Evolutionary conservation across 1,140 invertebrate genomes (phyloP).

Genomic region (Streblospio benedicti): DNA sequence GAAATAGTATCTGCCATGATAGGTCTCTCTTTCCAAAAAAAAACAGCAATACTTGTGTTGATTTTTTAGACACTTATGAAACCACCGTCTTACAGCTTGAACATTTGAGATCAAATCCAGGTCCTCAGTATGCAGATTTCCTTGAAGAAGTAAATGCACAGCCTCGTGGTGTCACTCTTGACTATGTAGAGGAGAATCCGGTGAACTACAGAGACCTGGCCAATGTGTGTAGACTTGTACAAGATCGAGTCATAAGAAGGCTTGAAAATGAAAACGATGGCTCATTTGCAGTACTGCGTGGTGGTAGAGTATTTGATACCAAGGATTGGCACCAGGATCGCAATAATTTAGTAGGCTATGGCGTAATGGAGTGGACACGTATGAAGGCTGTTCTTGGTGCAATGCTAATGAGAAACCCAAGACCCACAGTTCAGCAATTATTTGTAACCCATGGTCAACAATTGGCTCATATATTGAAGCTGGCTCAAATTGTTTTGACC

Average conservation of each 20-base stretch:
- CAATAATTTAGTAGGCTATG: background rate
- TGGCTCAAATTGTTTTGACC: background rate
- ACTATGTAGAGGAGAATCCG: background rate
- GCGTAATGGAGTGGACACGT: background rate
- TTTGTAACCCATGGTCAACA: background rate
- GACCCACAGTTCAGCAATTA: background rate
- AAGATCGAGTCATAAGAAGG: background rate
- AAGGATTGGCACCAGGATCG: background rate
- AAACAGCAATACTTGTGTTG: background rate
- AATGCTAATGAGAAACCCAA: background rate
- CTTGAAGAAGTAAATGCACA: background rate
- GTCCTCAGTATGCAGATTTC: background rate
- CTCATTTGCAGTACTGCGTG: background rate
- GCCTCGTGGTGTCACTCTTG: background rate
- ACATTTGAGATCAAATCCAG: background rate
- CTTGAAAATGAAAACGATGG: background rate
- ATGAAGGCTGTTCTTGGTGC: background rate
- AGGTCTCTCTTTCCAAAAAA: background rate
- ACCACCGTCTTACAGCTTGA: background rate
- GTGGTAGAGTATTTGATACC: background rate
- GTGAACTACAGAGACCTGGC: too few relatives aligned
- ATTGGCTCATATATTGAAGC: background rate
- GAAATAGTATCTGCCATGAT: background rate
- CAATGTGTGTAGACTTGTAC: background rate
- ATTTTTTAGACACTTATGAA: background rate